Base-by-base conservation (phyloP, 2,797 vertebrate genomes). In the Ctenosaura bakeri region DNA sequence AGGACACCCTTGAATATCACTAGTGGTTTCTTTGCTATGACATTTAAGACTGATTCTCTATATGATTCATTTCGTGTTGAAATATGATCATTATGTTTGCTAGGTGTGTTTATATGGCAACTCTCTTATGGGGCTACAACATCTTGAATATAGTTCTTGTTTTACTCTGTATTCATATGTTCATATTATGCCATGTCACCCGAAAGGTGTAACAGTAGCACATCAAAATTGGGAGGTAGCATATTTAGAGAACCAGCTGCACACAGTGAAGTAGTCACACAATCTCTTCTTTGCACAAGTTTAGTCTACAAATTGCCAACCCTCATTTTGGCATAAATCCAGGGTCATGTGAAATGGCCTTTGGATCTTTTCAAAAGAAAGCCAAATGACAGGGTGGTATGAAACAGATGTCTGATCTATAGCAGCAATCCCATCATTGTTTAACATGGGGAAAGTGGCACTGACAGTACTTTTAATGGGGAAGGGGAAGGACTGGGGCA, bases 381-480 rank as follows among this genome's bases (percentile, higher is more conserved):
- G 69, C 80, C 35, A 56, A 56, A 87, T 88, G 71, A 90, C 80
- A 83, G 71, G 80, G 86, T 88, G 86, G 85, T 71, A 88, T 69
- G 81, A 87, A 90, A 88, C 85, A 90, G 90, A 90, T 90, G 90
- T 84, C 90, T 88, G 18, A 46, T 87, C 46, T 88, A 83, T 90
- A 88, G 90, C 85, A 56, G 73, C 46, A 62, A 90, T 90, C 90
- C 86, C 80, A 83, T 73, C 80, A 77, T 90, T 90, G 85, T 90
- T 66, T 88, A 50, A 73, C 35, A 22, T 59, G 50, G 16, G 82
- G 82, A 64, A 91, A 87, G 66, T n/a, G 64, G 56, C 42, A 83
- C n/a, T 22, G 24, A 20, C 86, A 81, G 56, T 62, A 64, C 42
- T 86, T 83, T 90, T 83, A 62, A 80, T 26, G 52, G 52, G 20